phyloP scores from a whole-genome alignment of 2,113 vertebrate species.

The Arenaria interpres region DNA sequence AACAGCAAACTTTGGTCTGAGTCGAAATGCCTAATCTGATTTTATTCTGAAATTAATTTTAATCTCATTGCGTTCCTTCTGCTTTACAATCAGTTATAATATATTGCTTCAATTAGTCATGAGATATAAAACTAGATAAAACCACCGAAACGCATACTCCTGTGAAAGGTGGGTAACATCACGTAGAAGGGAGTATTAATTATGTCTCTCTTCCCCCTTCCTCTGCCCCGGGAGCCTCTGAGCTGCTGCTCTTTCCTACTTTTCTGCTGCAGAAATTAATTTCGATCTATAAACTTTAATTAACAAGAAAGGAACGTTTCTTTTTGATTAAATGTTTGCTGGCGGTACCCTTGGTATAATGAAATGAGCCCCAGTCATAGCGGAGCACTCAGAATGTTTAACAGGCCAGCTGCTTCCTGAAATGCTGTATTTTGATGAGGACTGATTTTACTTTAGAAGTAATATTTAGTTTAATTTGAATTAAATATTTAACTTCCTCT shows the following conservation, averaged over 20 bases:
- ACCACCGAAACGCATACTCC: not conserved
- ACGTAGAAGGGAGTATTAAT: not conserved
- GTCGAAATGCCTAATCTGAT: not conserved
- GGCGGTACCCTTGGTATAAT: constrained; percentile 53
- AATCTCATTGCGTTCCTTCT: not conserved
- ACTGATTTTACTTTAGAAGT: constrained; percentile 36
- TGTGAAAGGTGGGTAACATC: not conserved
- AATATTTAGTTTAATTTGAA: constrained; percentile 57
- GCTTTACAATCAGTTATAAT: not conserved
- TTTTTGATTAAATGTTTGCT: constrained; percentile 64
- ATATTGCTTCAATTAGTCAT: not conserved
- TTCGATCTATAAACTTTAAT: constrained; percentile 55
- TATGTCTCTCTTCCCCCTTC: not conserved
- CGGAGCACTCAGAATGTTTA: constrained; percentile 23
- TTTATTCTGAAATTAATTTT: not conserved
- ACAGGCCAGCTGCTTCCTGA: constrained; percentile 50
- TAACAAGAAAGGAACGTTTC: constrained; percentile 38
- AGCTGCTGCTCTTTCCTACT: not conserved
- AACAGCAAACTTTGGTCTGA: not conserved
- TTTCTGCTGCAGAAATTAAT: constrained; percentile 25
- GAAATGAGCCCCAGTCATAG: constrained; percentile 1
- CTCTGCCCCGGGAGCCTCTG: not conserved
- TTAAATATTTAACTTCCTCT: constrained; percentile 60
- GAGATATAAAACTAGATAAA: not conserved
- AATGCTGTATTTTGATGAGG: constrained; percentile 21